phyloP scores from a whole-genome alignment of 2,113 vertebrate genomes.

The Eleginops maclovinus region DNA sequence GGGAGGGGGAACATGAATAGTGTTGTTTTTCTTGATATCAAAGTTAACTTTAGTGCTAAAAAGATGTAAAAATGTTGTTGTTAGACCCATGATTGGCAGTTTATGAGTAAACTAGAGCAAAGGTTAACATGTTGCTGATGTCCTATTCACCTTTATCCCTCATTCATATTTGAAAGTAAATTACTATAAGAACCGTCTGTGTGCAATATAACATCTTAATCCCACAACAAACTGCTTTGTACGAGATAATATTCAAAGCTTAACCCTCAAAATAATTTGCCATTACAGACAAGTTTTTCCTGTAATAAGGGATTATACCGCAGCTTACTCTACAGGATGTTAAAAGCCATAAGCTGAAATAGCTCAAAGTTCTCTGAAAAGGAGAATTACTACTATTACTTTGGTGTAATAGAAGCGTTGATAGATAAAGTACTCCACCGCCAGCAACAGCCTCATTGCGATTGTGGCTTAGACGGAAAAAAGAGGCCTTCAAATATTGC shows the following conservation, averaged over 20 bases:
- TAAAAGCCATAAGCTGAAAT: conserved; percentile 47
- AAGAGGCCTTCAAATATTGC: neutral
- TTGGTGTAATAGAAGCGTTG: conserved; percentile 14
- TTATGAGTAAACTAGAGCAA: conserved; percentile 12
- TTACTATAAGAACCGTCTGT: conserved; percentile 26
- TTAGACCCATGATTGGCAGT: neutral
- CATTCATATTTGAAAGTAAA: conserved; percentile 36
- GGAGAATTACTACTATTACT: conserved; percentile 10
- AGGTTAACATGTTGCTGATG: conserved; percentile 11
- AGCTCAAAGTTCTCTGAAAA: conserved; percentile 31
- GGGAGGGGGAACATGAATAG: neutral
- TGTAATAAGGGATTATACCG: conserved; percentile 44
- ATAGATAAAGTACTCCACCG: neutral
- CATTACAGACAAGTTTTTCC: conserved; percentile 28
- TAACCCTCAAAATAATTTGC: conserved; percentile 50
- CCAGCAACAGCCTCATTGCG: conserved; percentile 18
- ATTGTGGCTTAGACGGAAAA: neutral
- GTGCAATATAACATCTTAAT: conserved; percentile 14
- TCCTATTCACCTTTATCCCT: conserved; percentile 22
- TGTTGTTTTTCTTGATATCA: neutral
- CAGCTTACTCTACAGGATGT: conserved; percentile 33
- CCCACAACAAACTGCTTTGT: conserved; percentile 25
- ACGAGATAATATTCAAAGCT: conserved; percentile 43
- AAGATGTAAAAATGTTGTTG: neutral
- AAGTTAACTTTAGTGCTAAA: neutral